These are phyloP conservation scores for Corbicula japonica DNA, from an alignment of 2,888 invertebrate genomes.

Conservation along the genomic window DNA sequence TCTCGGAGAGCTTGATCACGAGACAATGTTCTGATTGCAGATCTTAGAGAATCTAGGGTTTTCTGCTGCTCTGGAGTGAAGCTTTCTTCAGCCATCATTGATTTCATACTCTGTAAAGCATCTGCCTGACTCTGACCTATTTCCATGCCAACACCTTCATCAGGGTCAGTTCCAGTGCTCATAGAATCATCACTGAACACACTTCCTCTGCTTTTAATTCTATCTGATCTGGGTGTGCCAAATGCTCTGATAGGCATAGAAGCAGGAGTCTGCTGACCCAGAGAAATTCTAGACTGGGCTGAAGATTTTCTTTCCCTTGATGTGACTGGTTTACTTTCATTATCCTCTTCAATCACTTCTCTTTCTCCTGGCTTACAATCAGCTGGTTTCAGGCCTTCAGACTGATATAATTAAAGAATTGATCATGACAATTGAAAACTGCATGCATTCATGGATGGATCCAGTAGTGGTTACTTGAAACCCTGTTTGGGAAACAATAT, in stretches of 20 bases:
- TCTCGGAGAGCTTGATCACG: constrained; percentile 59
- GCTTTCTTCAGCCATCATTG: constrained; percentile 71
- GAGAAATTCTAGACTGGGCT: constrained; percentile 22
- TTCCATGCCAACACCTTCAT: constrained; percentile 57
- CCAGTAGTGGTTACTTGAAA: too few species aligned
- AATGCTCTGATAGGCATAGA: constrained; percentile 62
- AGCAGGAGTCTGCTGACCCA: constrained; percentile 26
- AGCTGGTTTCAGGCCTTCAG: background rate
- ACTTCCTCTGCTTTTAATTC: constrained; percentile 27
- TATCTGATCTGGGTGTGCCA: constrained; percentile 55
- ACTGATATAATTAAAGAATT: background rate
- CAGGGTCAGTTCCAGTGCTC: constrained; percentile 29
- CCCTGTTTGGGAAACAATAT: too few species aligned
- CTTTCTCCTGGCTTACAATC: background rate
- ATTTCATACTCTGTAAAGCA: constrained; percentile 69
- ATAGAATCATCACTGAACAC: constrained; percentile 50
- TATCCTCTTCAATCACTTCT: constrained; percentile 52
- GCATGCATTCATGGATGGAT: too few species aligned
- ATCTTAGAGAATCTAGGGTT: constrained; percentile 61
- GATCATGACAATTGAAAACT: background rate
- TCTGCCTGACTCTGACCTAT: constrained; percentile 63
- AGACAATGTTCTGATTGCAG: constrained; percentile 60
- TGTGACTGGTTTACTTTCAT: constrained; percentile 57
- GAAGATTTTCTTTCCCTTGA: constrained; percentile 24
- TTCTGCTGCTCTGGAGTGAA: constrained; percentile 67